Conservation (phyloP, 2,888 invertebrate species). For the Epirrhoe tristata region DNA sequence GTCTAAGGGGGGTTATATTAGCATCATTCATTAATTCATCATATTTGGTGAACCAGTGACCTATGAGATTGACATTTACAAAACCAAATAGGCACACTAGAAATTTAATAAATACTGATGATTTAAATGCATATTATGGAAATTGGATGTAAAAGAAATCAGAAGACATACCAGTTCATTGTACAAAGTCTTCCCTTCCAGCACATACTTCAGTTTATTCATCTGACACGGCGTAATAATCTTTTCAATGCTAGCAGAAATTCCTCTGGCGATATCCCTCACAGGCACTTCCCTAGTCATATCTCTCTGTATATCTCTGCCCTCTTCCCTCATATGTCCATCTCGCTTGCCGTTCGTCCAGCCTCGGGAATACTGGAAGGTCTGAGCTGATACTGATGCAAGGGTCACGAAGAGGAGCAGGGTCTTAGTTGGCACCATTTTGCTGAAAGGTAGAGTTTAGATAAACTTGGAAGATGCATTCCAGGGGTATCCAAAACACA, state of each 20-base stretch:
- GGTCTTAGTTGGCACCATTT: conserved; percentile 65
- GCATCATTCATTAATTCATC: too few relatives aligned
- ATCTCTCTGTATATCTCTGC: conserved; percentile 49
- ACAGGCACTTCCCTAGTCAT: conserved; percentile 42
- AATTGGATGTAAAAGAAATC: background rate
- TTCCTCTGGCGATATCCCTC: conserved; percentile 53
- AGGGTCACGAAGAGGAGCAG: conserved; percentile 72
- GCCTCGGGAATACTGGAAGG: conserved; percentile 91
- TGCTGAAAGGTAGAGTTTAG: conserved; percentile 42
- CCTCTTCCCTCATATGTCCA: conserved; percentile 57
- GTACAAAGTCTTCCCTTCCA: conserved; percentile 76
- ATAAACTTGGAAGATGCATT: too few relatives aligned
- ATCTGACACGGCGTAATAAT: conserved; percentile 79
- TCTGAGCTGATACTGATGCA: conserved; percentile 85
- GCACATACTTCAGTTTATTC: conserved; percentile 77
- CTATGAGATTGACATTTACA: too few relatives aligned
- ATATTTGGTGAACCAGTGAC: too few relatives aligned
- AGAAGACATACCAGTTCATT: conserved; percentile 65
- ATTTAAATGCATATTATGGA: too few relatives aligned
- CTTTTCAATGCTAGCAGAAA: conserved; percentile 58
- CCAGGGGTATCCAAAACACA: too few relatives aligned
- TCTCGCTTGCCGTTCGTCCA: conserved; percentile 91
- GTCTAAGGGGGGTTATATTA: too few relatives aligned
- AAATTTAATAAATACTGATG: too few relatives aligned
- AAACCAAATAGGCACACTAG: too few relatives aligned